Evolutionary conservation across 2,113 vertebrate species (phyloP).

Genomic region (Callipepla californica): DNA sequence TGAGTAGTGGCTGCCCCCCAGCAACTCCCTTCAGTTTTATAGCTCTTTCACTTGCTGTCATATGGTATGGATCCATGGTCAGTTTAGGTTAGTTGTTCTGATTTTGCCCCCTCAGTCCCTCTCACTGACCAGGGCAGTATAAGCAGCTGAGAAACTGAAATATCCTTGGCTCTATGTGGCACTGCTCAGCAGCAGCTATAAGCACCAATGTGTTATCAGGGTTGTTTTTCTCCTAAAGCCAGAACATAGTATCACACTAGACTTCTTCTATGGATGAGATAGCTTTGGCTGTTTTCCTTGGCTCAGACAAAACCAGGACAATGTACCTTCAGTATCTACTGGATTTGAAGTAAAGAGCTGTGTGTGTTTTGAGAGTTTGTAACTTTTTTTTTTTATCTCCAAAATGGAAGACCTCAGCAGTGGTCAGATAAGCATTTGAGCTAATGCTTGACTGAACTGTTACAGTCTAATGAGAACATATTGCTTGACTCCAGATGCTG

Average conservation of each 20-base stretch:
- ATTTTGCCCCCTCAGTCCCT: background rate
- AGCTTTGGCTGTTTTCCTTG: background rate
- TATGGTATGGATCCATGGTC: background rate
- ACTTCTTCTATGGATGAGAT: background rate
- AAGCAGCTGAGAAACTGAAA: background rate
- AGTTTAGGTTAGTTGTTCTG: background rate
- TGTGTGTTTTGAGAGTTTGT: background rate
- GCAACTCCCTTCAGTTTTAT: background rate
- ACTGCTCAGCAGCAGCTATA: background rate
- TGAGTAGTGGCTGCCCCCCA: background rate
- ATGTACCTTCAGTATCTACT: background rate
- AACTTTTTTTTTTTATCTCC: background rate
- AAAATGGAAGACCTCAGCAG: background rate
- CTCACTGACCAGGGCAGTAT: background rate
- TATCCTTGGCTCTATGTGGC: background rate
- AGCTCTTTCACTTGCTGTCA: background rate
- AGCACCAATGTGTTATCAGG: background rate
- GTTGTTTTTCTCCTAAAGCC: background rate
- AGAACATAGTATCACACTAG: background rate
- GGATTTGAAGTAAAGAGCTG: background rate
- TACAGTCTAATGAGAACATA: conserved; percentile 10
- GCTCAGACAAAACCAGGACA: background rate
- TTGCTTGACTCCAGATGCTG: conserved; percentile 29
- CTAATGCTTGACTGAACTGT: background rate
- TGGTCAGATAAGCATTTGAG: background rate